phyloP scores from a whole-genome alignment of 35 echinoderm and acorn worm species.

The Amphiura filiformis region DNA sequence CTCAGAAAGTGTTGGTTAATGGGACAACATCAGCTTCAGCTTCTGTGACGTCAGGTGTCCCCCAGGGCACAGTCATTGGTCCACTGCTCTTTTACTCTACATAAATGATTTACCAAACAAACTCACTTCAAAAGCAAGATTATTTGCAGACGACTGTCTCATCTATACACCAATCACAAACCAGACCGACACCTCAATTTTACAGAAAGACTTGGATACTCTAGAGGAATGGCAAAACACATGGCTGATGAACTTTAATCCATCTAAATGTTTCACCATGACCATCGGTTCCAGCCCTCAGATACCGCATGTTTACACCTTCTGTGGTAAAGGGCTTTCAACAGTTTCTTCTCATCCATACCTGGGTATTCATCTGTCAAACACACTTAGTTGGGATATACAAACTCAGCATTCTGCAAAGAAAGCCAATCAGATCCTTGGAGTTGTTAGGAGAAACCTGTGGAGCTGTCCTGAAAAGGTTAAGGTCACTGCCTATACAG shows the following conservation, averaged over 20 bases:
- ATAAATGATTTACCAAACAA: slow-evolving; percentile 44
- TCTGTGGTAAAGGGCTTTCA: slow-evolving; percentile 8
- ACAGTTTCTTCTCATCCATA: slow-evolving; percentile 10
- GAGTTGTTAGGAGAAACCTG: neutral
- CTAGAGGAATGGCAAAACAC: slow-evolving; percentile 25
- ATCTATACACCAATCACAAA: slow-evolving; percentile 23
- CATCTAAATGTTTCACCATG: slow-evolving; percentile 30
- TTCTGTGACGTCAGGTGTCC: slow-evolving; percentile 31
- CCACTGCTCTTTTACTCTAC: slow-evolving; percentile 29
- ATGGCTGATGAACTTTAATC: slow-evolving; percentile 28
- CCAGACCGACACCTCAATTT: neutral
- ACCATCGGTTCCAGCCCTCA: slow-evolving; percentile 8
- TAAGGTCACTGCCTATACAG: neutral
- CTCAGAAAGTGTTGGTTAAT: slow-evolving; percentile 32
- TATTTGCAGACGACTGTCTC: slow-evolving; percentile 61
- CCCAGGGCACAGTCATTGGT: slow-evolving; percentile 40
- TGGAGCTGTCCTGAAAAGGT: neutral
- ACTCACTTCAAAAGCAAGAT: slow-evolving; percentile 18
- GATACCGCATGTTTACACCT: neutral
- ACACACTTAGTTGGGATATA: slow-evolving; percentile 17
- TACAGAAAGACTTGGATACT: slow-evolving; percentile 41
- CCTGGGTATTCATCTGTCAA: slow-evolving; percentile 6
- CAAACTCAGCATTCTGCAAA: neutral
- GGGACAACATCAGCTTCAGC: slow-evolving; percentile 20
- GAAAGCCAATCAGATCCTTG: neutral